Conservation (phyloP, 2,113 vertebrate species). For the Crocuta crocuta region DNA sequence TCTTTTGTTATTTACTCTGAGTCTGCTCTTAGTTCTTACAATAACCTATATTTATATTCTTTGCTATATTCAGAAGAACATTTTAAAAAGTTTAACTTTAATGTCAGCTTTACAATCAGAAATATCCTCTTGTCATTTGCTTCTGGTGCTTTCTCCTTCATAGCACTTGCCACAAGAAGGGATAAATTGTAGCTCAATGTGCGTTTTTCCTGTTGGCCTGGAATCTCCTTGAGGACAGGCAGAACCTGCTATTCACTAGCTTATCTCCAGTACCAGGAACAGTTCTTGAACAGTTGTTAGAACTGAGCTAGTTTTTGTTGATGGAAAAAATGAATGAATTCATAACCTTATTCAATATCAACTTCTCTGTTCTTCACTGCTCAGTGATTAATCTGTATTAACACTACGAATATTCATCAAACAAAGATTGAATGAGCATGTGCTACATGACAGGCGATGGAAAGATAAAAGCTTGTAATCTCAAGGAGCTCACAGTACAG, state of each 20-base stretch:
- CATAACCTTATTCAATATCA: not conserved
- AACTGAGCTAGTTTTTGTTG: not conserved
- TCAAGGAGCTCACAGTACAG: not conserved
- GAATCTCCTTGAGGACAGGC: not conserved
- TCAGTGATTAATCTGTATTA: not conserved
- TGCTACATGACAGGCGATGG: not conserved
- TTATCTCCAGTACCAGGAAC: not conserved
- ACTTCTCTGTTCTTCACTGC: not conserved
- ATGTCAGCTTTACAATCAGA: not conserved
- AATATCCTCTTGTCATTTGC: not conserved
- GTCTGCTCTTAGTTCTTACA: not conserved
- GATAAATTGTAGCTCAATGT: not conserved
- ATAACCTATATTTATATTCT: not conserved
- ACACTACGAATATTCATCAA: not conserved
- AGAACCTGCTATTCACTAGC: not conserved
- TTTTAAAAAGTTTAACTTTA: not conserved
- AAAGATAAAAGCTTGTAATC: not conserved
- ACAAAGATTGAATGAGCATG: not conserved
- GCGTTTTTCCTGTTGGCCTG: not conserved
- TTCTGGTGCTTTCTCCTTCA: not conserved
- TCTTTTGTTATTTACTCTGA: not conserved
- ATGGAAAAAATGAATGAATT: not conserved
- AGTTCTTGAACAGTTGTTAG: not conserved
- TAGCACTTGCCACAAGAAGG: not conserved
- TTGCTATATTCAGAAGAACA: not conserved